Evolutionary conservation across 2,113 vertebrate species (phyloP), one percentile per base, ranked within the genome.

Genomic region (Rhinopomastus cyanomelas): DNA sequence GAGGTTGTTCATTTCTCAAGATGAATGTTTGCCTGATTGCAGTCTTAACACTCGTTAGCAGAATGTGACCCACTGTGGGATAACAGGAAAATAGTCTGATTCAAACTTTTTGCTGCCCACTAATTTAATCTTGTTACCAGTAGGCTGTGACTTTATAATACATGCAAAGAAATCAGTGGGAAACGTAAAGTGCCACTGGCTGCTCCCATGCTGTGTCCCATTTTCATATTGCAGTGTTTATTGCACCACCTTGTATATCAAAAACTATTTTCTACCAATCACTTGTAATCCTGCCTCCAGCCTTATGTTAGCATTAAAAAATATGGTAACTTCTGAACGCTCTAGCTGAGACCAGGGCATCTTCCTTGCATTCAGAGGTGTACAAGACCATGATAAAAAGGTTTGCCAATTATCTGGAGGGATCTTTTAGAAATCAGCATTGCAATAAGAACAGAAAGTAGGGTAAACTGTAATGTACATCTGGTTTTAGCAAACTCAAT

Each of bases 121-220:
- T 74, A 57, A 81, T 91, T 81, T 88, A 85, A 91, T 85, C 57
- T 81, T 85, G 22, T 80, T 89, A 75, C 57, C 15, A 74, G 21
- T 25, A 83, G 16, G 21, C 21, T 89, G 49, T 26, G 78, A 49
- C 57, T 73, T 53, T 62, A 71, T 75, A 71, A 68, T 34, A 64
- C 60, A 46, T 67, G 19, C 39, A 83, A n/a, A n/a, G 29, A 67
- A 76, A 60, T 49, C 78, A 85, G 14, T 4, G 3, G 13, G 52
- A 85, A 74, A 59, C 44, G 37, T 39, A 16, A 76, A 79, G 53
- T 75, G 44, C 29, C 65, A 44, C 6, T 78, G n/a, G 7, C 46
- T 39, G 6, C 53, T 86, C 55, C 22, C 32, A 21, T 60, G 49
- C 13, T 60, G n/a, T 60, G 29, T 71, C 32, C 64, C 23, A 39